Conservation (phyloP, 2,113 vertebrate genomes). For the Centropus unirufus region DNA sequence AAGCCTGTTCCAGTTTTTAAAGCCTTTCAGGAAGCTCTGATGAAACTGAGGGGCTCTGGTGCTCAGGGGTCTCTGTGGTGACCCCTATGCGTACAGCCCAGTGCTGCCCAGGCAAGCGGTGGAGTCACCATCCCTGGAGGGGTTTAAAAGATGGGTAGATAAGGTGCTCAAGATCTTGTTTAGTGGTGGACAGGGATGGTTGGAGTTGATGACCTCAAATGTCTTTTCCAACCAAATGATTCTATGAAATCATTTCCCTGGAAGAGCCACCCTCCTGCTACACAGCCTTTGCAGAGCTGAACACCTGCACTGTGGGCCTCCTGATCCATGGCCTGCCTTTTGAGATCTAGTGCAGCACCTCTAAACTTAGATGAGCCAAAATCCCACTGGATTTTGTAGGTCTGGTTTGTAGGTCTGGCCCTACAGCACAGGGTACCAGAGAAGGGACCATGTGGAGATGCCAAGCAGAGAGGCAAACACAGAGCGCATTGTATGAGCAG, state of each 20-base stretch:
- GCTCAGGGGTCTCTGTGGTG: background rate
- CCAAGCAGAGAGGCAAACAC: background rate
- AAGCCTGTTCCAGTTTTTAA: background rate
- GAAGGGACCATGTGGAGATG: background rate
- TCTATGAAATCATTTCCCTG: background rate
- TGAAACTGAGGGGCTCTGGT: background rate
- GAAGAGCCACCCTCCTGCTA: background rate
- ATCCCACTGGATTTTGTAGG: too few relatives aligned
- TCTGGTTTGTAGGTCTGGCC: too few relatives aligned
- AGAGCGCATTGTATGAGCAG: background rate
- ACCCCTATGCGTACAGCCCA: background rate
- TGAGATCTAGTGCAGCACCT: background rate
- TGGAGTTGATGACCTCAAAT: too few relatives aligned
- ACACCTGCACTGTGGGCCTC: fast-evolving
- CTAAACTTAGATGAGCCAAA: background rate
- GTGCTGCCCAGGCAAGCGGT: too few relatives aligned
- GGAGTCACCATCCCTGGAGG: too few relatives aligned
- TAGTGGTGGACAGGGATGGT: too few relatives aligned
- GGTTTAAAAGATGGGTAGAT: too few relatives aligned
- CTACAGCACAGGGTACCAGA: background rate
- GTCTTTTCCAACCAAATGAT: too few relatives aligned
- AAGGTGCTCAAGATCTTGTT: too few relatives aligned
- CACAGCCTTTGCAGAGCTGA: background rate
- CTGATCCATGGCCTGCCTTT: background rate
- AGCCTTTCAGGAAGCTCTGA: background rate